These are phyloP conservation scores for Epinotia demarniana DNA, from an alignment of 2,888 invertebrate genomes.

Conservation along the genomic window DNA sequence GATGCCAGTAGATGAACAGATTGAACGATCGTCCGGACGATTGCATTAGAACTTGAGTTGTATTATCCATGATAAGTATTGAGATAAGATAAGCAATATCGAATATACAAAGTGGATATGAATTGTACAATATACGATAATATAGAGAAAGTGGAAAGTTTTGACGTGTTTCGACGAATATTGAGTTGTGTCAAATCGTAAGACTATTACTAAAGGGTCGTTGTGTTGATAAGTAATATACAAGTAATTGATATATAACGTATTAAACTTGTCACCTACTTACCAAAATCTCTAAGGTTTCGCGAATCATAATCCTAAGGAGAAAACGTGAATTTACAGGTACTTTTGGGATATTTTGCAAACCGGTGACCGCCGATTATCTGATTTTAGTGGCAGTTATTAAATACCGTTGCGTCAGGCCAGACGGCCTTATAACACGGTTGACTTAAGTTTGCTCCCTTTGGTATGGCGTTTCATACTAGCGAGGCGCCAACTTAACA, in stretches of 20 bases:
- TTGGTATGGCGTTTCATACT: background rate
- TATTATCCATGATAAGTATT: slow-evolving; percentile 27
- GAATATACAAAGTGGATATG: slow-evolving; percentile 16
- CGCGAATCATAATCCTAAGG: background rate
- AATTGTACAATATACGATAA: slow-evolving; percentile 7
- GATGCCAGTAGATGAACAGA: background rate
- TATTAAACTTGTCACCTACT: background rate
- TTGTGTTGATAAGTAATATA: background rate
- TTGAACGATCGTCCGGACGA: background rate
- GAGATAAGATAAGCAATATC: slow-evolving; percentile 33
- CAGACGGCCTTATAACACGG: slow-evolving; percentile 38
- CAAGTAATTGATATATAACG: background rate
- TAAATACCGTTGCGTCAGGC: slow-evolving; percentile 42
- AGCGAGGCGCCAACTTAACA: background rate
- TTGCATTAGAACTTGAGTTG: slow-evolving; percentile 11
- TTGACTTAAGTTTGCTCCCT: background rate
- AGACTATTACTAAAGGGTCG: background rate
- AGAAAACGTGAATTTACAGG: background rate
- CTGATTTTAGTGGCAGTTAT: slow-evolving; percentile 37
- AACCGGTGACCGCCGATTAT: slow-evolving; percentile 9
- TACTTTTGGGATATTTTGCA: background rate
- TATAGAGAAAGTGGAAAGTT: slow-evolving; percentile 24
- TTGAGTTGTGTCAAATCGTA: background rate
- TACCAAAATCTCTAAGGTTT: background rate
- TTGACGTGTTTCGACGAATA: slow-evolving; percentile 1